These are phyloP conservation scores for Nymphalis urticae DNA, from an alignment of 2,888 invertebrate genomes.

Conservation along the genomic window DNA sequence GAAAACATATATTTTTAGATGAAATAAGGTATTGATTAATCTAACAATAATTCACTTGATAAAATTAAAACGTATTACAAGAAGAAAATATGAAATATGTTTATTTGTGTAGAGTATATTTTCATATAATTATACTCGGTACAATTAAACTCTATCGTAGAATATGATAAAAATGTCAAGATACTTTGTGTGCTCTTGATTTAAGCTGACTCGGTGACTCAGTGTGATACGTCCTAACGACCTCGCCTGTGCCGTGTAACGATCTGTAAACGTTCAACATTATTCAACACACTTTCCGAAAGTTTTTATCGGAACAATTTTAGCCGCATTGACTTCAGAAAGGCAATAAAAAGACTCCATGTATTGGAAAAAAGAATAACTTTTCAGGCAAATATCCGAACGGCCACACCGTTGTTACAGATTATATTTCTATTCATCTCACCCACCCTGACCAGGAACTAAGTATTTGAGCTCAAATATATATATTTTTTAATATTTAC, in stretches of 20 bases:
- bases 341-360: neutral
- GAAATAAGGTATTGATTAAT: neutral
- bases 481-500: no score
- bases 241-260: slow-evolving; percentile 23
- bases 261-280: slow-evolving; percentile 32
- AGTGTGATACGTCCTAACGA: slow-evolving; percentile 9
- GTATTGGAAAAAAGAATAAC: no score
- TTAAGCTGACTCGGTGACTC: slow-evolving; percentile 4
- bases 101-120: no score
- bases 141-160: no score
- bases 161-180: neutral
- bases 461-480: no score
- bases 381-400: no score
- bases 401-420: no score
- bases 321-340: neutral
- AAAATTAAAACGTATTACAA: no score
- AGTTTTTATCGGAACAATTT: slow-evolving; percentile 20
- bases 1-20: neutral
- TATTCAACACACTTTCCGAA: slow-evolving; percentile 22
- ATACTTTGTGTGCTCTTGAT: slow-evolving; percentile 3
- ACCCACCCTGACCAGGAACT: no score
- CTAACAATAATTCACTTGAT: neutral
- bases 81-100: no score
- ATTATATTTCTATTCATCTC: no score
- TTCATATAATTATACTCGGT: no score